Evolutionary conservation across 2,113 vertebrate species (phyloP).

Genomic region (Ctenodactylus gundi): DNA sequence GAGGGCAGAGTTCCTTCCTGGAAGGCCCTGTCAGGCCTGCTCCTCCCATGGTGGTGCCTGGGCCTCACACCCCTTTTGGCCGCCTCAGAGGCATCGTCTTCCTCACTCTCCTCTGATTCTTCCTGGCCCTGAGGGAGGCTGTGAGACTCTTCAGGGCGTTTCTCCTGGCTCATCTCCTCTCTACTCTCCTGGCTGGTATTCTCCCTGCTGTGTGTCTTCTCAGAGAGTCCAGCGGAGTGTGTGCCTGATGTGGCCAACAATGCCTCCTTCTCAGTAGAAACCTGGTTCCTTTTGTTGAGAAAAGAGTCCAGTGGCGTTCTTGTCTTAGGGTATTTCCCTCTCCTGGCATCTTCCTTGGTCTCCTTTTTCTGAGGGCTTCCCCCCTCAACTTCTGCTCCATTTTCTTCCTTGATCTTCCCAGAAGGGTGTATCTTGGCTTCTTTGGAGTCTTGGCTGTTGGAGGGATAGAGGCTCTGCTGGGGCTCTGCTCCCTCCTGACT

Average conservation of each 20-base stretch:
- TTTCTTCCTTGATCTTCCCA: conserved; percentile 51
- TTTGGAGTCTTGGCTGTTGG: conserved; percentile 27
- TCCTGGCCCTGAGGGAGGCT: conserved; percentile 61
- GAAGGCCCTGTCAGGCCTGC: conserved; percentile 52
- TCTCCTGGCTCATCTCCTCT: conserved; percentile 66
- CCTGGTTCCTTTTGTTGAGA: conserved; percentile 65
- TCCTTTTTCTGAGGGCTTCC: conserved; percentile 50
- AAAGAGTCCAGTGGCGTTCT: conserved; percentile 45
- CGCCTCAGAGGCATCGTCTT: conserved; percentile 50
- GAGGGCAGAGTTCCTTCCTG: conserved; percentile 64
- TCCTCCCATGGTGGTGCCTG: conserved; percentile 65
- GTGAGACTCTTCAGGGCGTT: conserved; percentile 56
- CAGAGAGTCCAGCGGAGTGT: neutral
- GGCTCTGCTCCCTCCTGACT: conserved; percentile 70
- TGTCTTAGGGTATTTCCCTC: conserved; percentile 38
- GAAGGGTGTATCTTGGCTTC: conserved; percentile 62
- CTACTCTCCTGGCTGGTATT: conserved; percentile 61
- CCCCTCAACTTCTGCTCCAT: neutral
- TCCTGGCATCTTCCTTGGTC: conserved; percentile 57
- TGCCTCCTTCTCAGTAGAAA: conserved; percentile 47
- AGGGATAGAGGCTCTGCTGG: neutral
- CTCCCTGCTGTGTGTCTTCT: conserved; percentile 77
- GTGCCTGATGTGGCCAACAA: neutral
- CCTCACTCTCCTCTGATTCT: conserved; percentile 79
- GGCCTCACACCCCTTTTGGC: conserved; percentile 69